Evolutionary conservation across 2,888 invertebrate species (phyloP).

Genomic region (Synanthedon andrenaeformis): DNA sequence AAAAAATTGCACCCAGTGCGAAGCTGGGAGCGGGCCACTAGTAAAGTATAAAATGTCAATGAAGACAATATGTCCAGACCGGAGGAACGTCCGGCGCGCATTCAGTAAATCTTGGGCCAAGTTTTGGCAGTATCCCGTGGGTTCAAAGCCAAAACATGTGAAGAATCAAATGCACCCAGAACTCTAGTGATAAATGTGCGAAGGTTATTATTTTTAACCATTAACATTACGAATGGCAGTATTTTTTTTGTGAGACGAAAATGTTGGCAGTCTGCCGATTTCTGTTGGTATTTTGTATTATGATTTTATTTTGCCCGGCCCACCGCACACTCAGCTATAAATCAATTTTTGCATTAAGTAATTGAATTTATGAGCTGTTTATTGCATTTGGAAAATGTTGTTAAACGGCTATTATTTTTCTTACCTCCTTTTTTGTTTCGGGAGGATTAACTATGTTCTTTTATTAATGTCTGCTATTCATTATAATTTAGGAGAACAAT

Average conservation of each 20-base stretch:
- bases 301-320: conserved; percentile 47
- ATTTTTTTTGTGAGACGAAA: conserved; percentile 31
- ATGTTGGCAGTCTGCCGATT: conserved; percentile 54
- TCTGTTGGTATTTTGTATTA: conserved; percentile 23
- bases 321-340: conserved; percentile 35
- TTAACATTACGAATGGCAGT: conserved; percentile 56
- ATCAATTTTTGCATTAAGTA: conserved; percentile 66
- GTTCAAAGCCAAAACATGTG: conserved; percentile 50
- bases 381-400: conserved; percentile 57
- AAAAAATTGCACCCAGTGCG: too few relatives aligned
- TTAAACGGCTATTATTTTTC: conserved; percentile 46
- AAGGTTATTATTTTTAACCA: conserved; percentile 62
- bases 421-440: conserved; percentile 12
- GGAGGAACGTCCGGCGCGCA: too few relatives aligned
- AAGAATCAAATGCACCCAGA: conserved; percentile 52
- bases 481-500: neutral
- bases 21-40: too few relatives aligned
- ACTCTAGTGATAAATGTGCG: conserved; percentile 39
- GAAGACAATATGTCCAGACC: too few relatives aligned
- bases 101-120: conserved; percentile 24
- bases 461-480: neutral
- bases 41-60: too few relatives aligned
- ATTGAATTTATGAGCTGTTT: conserved; percentile 65
- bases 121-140: conserved; percentile 40
- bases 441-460: conserved; percentile 4